These are phyloP conservation scores for Hydrotaea cyrtoneurina DNA, from an alignment of 2,888 invertebrate genomes.

Conservation along the genomic window DNA sequence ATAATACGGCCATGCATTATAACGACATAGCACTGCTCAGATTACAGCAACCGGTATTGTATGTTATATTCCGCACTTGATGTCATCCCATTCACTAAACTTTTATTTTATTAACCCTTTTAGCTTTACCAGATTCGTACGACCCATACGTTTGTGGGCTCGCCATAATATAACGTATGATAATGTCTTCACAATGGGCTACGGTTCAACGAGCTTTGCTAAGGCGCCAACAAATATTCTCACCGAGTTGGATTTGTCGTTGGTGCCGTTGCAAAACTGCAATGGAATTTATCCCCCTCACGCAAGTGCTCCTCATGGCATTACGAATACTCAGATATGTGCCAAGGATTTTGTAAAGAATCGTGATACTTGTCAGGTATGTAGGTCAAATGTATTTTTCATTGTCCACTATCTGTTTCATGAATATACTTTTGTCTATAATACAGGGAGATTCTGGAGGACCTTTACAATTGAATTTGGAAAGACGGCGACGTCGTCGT, in stretches of 20 bases:
- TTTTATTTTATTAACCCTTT: not conserved
- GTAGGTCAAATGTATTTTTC: not conserved
- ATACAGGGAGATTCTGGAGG: conserved; percentile 76
- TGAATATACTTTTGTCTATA: not conserved
- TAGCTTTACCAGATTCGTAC: conserved; percentile 74
- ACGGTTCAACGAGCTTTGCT: conserved; percentile 82
- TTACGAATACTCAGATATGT: conserved; percentile 75
- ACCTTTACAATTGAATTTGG: conserved; percentile 74
- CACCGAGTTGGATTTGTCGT: conserved; percentile 73
- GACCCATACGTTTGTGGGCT: conserved; percentile 83
- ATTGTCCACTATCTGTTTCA: too few relatives aligned
- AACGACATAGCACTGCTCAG: conserved; percentile 83
- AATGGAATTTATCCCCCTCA: conserved; percentile 69
- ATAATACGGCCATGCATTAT: conserved; percentile 81
- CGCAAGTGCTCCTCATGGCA: conserved; percentile 70
- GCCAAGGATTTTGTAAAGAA: conserved; percentile 73
- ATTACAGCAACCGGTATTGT: conserved; percentile 74
- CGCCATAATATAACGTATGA: conserved; percentile 76
- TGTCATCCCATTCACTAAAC: not conserved
- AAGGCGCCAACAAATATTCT: conserved; percentile 74
- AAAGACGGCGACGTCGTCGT: conserved; percentile 67
- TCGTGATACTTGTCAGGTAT: conserved; percentile 76
- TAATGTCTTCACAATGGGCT: conserved; percentile 83
- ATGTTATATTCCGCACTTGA: conserved; percentile 46
- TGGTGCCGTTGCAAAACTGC: conserved; percentile 72